phyloP scores from a whole-genome alignment of 2,888 invertebrate genomes.

The Eugnorisma glareosa region DNA sequence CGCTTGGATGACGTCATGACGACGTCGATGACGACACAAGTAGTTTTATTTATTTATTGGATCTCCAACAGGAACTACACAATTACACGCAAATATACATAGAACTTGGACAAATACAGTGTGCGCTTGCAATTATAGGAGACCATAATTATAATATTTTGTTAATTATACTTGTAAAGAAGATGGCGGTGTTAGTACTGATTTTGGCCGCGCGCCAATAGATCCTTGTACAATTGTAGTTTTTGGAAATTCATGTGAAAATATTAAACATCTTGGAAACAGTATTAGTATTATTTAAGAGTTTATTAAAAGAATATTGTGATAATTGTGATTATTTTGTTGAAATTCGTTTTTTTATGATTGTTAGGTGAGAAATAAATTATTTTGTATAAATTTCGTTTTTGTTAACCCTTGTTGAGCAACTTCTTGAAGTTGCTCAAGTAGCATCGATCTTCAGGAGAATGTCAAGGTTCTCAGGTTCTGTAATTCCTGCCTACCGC shows the following conservation, averaged over 20 bases:
- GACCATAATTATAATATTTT: no score
- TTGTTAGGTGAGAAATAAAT: slow-evolving; percentile 12
- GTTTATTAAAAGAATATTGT: background rate
- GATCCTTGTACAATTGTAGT: background rate
- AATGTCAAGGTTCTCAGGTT: background rate
- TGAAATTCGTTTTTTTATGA: background rate
- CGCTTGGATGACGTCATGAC: background rate
- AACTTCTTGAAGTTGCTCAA: background rate
- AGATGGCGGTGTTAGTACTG: background rate
- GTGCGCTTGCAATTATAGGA: no score
- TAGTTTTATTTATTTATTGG: no score
- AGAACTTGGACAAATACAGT: no score
- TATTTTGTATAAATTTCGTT: background rate
- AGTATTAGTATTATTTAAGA: background rate
- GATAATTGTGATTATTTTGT: slow-evolving; percentile 3
- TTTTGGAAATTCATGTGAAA: background rate
- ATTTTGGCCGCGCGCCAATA: background rate
- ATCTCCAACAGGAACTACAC: no score
- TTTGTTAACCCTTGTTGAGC: background rate
- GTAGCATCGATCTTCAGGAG: background rate
- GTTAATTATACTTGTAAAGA: background rate
- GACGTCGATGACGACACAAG: background rate
- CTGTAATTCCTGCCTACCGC: background rate
- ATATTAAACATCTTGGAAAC: background rate
- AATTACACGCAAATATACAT: no score